phyloP scores from a whole-genome alignment of 2,888 invertebrate species.

The Cephonodes hylas region DNA sequence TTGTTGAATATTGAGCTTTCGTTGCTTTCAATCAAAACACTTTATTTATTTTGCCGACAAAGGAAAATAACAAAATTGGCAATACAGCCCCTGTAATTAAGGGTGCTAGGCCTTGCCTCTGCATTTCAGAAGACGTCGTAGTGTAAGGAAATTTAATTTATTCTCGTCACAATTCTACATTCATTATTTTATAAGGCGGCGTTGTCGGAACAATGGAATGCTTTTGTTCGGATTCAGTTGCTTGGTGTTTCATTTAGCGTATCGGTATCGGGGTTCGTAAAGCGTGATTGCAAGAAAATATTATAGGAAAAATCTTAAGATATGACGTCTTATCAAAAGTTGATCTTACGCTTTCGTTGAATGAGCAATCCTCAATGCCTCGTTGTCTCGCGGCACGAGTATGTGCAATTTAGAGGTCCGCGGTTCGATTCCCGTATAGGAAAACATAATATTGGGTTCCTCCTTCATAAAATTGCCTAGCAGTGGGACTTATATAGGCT shows the following conservation, averaged over 20 bases:
- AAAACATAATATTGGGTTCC: too few relatives aligned
- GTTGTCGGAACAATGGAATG: slow-evolving; percentile 17
- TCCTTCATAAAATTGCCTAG: too few relatives aligned
- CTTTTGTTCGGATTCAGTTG: background rate
- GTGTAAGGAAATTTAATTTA: slow-evolving; percentile 39
- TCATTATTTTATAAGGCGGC: slow-evolving; percentile 23
- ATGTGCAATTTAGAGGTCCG: too few relatives aligned
- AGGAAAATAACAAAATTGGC: slow-evolving; percentile 45
- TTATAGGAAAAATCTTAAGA: too few relatives aligned
- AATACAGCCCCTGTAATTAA: slow-evolving; percentile 50
- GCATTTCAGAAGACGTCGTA: slow-evolving; percentile 30
- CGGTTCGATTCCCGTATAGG: too few relatives aligned
- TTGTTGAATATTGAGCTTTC: slow-evolving; percentile 37
- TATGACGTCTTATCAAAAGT: too few relatives aligned
- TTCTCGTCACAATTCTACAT: slow-evolving; percentile 27
- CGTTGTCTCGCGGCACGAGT: too few relatives aligned
- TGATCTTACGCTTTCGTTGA: too few relatives aligned
- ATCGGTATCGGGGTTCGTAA: background rate
- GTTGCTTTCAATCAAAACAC: slow-evolving; percentile 43
- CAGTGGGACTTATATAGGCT: too few relatives aligned
- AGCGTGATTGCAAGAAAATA: background rate
- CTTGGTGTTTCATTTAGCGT: background rate
- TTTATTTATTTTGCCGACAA: slow-evolving; percentile 41
- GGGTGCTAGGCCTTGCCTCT: slow-evolving; percentile 26
- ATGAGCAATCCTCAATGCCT: too few relatives aligned